phyloP scores from a whole-genome alignment of 1,140 invertebrate species.

The Cotesia typhae region DNA sequence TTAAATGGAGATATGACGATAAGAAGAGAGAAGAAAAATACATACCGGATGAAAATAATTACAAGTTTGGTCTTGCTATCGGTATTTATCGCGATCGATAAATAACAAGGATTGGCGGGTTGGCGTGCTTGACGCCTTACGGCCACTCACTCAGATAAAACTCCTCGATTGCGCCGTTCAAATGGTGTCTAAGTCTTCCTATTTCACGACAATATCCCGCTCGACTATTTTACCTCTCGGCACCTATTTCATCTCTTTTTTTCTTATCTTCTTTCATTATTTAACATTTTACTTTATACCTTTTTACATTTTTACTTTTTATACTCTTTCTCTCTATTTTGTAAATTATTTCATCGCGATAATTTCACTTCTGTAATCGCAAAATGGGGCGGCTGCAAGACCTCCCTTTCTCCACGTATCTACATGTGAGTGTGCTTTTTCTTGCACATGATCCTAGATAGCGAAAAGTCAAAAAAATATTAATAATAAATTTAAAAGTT shows the following conservation, averaged over 20 bases:
- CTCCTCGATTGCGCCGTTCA: slow-evolving; percentile 37
- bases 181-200: slow-evolving; percentile 33
- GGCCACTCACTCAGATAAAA: slow-evolving; percentile 32
- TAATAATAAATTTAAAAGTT: background rate
- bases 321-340: slow-evolving; percentile 7
- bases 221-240: too few relatives aligned
- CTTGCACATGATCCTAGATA: slow-evolving; percentile 14
- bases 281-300: background rate
- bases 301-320: background rate
- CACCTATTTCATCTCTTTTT: background rate
- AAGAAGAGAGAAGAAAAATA: slow-evolving; percentile 20
- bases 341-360: slow-evolving; percentile 36
- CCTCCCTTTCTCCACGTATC: background rate
- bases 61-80: slow-evolving; percentile 34
- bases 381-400: background rate
- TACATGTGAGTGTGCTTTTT: slow-evolving; percentile 3
- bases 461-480: background rate
- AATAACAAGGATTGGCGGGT: slow-evolving; percentile 27
- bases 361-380: slow-evolving; percentile 6
- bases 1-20: too few relatives aligned
- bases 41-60: slow-evolving; percentile 34
- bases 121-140: slow-evolving; percentile 32
- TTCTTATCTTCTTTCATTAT: background rate
- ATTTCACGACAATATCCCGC: too few relatives aligned
- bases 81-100: slow-evolving; percentile 39